A percentile compares a stretch with the other conserved stretches of the same genome.
These are phyloP conservation scores for Xenotilapia longispinis DNA, from an alignment of 2,113 vertebrate species.

Conservation along the genomic window DNA sequence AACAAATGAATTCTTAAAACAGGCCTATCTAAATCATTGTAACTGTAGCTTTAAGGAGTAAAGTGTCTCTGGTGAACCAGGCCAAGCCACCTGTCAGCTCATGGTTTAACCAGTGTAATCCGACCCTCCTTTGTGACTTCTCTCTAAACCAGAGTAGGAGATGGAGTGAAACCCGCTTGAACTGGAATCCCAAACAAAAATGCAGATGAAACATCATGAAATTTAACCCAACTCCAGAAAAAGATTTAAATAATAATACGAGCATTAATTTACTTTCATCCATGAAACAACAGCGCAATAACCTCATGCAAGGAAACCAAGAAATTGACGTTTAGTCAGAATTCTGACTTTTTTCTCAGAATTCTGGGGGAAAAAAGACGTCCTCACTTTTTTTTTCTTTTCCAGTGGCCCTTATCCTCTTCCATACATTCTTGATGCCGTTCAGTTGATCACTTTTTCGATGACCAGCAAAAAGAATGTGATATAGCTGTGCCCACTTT, in stretches of 20 bases:
- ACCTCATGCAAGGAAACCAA: not conserved
- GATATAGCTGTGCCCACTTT: constrained; percentile 18
- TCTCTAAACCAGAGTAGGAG: not conserved
- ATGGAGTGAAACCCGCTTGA: not conserved
- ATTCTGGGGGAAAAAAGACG: accelerated
- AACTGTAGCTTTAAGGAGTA: not conserved
- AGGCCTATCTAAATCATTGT: accelerated
- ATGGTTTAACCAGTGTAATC: not conserved
- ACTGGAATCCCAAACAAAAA: not conserved
- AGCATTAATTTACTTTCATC: not conserved
- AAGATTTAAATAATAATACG: not conserved
- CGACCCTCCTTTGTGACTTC: not conserved
- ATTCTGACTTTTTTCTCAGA: not conserved
- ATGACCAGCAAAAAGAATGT: not conserved
- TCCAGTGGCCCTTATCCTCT: not conserved
- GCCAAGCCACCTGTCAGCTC: not conserved
- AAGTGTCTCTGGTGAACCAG: not conserved
- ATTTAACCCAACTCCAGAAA: not conserved
- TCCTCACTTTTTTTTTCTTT: not conserved
- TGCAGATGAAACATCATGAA: not conserved
- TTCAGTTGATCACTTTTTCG: not conserved
- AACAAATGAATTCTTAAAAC: not conserved
- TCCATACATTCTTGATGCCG: not conserved
- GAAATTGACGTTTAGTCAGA: not conserved
- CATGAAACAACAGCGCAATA: not conserved